phyloP scores from a whole-genome alignment of 2,888 invertebrate species.

The Argyresthia albistria region DNA sequence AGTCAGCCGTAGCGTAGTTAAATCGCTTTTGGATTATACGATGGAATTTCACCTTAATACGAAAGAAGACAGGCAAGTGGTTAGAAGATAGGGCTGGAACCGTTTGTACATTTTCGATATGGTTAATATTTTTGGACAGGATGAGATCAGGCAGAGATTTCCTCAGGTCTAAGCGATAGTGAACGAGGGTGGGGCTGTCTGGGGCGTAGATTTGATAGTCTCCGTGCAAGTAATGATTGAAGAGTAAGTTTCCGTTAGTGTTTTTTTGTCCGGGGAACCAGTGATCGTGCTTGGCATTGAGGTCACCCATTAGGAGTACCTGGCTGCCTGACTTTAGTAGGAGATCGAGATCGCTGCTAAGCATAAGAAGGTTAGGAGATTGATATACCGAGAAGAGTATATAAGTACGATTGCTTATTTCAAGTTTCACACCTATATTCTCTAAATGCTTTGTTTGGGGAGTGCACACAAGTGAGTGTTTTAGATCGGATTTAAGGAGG shows the following conservation, averaged over 20 bases:
- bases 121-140: background rate
- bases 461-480: background rate
- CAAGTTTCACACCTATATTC: background rate
- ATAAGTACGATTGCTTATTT: background rate
- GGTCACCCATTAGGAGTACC: background rate
- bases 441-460: background rate
- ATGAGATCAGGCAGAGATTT: background rate
- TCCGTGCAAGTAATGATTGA: background rate
- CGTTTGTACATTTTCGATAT: background rate
- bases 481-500: background rate
- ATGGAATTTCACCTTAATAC: background rate
- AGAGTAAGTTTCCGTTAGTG: background rate
- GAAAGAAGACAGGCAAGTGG: background rate
- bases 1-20: background rate
- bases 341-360: background rate
- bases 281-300: background rate
- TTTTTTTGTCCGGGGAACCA: background rate
- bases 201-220: background rate
- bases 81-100: background rate
- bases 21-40: background rate
- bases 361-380: background rate
- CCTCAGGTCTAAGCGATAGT: background rate
- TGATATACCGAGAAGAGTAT: background rate
- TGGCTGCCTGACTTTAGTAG: background rate
- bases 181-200: background rate